Conservation (phyloP, 2,113 vertebrate genomes). For the Rhea pennata region DNA sequence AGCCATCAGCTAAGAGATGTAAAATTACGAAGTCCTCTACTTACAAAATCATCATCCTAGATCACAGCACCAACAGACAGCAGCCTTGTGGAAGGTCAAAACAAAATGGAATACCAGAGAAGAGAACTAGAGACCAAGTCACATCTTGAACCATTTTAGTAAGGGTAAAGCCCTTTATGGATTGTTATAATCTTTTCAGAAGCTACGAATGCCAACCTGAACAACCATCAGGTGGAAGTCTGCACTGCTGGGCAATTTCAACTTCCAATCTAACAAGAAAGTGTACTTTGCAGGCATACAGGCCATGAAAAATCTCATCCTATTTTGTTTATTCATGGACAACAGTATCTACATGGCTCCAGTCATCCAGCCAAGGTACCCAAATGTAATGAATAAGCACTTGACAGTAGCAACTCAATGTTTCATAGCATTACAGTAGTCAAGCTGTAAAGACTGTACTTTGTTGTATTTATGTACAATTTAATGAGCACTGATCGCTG, state of each 20-base stretch:
- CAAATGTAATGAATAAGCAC: neutral
- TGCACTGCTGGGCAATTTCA: fast-evolving
- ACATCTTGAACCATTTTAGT: neutral
- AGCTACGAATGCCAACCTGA: neutral
- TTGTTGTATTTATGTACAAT: neutral
- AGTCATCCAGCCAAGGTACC: neutral
- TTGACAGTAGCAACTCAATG: neutral
- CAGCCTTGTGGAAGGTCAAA: neutral
- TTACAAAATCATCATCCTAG: neutral
- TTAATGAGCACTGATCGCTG: neutral
- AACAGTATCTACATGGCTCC: neutral
- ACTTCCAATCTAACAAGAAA: neutral
- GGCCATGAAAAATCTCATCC: neutral
- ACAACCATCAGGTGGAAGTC: neutral
- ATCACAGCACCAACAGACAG: neutral
- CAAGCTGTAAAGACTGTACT: neutral
- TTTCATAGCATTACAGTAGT: neutral
- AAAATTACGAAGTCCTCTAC: neutral
- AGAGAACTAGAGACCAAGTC: neutral
- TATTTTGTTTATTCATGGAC: neutral
- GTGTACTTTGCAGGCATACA: neutral
- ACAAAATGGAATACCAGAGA: neutral
- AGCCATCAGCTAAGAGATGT: neutral
- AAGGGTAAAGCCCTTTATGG: neutral
- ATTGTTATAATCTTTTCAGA: neutral